Evolutionary conservation across 2,797 vertebrate species (phyloP).

Genomic region (Chanos chanos): DNA sequence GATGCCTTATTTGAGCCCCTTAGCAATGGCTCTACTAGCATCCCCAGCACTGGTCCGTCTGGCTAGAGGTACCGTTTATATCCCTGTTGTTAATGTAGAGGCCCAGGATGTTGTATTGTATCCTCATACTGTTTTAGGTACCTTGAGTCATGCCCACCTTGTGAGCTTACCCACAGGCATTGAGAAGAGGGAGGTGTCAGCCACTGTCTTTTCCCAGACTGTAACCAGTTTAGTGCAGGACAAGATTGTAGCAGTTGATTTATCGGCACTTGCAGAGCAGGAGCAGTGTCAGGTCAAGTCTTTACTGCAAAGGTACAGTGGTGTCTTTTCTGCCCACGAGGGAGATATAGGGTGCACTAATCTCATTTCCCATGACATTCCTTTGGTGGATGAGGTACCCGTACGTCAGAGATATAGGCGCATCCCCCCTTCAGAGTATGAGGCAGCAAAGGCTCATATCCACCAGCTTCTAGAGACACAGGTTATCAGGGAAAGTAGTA

Average conservation of each 20-base stretch:
- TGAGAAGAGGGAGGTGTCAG: background rate
- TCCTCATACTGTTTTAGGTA: background rate
- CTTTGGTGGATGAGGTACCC: background rate
- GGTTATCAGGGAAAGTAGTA: too few species aligned
- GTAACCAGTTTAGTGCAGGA: background rate
- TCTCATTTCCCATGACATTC: background rate
- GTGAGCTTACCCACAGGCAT: conserved; percentile 1
- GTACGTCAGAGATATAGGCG: background rate
- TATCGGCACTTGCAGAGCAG: background rate
- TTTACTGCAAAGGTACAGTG: background rate
- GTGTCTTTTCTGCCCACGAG: conserved; percentile 16
- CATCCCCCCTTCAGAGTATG: background rate
- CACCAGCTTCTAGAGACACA: too few species aligned
- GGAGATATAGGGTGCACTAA: background rate
- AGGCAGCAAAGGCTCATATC: background rate
- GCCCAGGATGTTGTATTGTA: too few species aligned
- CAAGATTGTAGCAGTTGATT: background rate
- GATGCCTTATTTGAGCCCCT: too few species aligned
- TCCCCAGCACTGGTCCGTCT: background rate
- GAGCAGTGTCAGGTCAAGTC: background rate
- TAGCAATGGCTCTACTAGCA: too few species aligned
- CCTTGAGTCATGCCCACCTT: background rate
- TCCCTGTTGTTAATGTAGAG: background rate
- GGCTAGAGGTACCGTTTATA: background rate
- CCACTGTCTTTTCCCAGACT: background rate